phyloP scores from a whole-genome alignment of 2,888 invertebrate genomes.

The Phaedon cochleariae region DNA sequence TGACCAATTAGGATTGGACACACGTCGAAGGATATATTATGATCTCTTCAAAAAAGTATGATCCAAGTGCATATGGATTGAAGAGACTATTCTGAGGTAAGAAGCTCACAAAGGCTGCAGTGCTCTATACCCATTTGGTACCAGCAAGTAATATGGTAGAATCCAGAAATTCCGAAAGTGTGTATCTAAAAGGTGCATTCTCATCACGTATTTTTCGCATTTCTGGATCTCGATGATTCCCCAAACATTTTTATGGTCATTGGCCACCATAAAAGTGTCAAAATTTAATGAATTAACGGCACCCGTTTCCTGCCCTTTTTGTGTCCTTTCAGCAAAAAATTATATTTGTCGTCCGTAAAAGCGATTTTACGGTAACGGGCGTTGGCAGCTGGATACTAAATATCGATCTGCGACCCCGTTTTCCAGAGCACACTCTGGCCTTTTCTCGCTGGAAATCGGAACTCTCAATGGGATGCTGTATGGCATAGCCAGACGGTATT shows the following conservation, averaged over 20 bases:
- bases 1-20: no score
- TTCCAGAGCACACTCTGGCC: slow-evolving; percentile 44
- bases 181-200: neutral
- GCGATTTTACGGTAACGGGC: slow-evolving; percentile 38
- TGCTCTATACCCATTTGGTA: no score
- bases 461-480: slow-evolving; percentile 12
- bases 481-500: no score
- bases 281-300: neutral
- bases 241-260: neutral
- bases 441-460: slow-evolving; percentile 20
- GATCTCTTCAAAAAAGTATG: no score
- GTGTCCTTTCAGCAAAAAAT: neutral
- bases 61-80: no score
- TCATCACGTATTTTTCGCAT: neutral
- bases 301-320: neutral
- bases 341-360: neutral
- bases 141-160: no score
- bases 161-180: no score
- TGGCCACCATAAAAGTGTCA: neutral
- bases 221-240: neutral
- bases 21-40: no score
- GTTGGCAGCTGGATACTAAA: slow-evolving; percentile 44
- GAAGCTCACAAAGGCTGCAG: no score
- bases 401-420: slow-evolving; percentile 52
- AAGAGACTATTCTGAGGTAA: no score